phyloP scores from a whole-genome alignment of 2,113 vertebrate species.

The Pseudopipra pipra region DNA sequence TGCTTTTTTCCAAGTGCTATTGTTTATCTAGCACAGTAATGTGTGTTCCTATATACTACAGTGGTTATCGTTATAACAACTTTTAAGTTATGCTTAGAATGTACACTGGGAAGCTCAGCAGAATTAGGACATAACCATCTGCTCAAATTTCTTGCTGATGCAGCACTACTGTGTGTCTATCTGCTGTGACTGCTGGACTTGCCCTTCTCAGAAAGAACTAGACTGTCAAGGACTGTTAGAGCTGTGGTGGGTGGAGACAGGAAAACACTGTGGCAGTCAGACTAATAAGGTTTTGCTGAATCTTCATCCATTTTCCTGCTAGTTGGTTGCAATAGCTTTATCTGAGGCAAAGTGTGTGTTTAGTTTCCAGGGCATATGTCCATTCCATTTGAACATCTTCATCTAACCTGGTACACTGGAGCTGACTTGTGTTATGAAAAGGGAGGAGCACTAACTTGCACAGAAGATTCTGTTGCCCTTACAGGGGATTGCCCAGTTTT shows the following conservation, averaged over 20 bases:
- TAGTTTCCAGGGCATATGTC: background rate
- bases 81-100: background rate
- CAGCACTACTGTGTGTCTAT: background rate
- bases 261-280: background rate
- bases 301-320: conserved; percentile 1
- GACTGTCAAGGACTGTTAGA: background rate
- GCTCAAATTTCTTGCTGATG: background rate
- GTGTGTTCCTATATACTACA: background rate
- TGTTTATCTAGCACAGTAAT: background rate
- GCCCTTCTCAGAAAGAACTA: background rate
- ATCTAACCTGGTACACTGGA: background rate
- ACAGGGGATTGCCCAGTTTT: background rate
- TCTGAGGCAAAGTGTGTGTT: background rate
- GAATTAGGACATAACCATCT: background rate
- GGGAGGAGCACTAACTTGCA: background rate
- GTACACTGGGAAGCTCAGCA: background rate
- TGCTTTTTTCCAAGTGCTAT: background rate
- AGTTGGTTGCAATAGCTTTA: background rate
- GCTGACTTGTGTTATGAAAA: background rate
- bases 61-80: background rate
- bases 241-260: background rate
- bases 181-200: background rate
- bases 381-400: background rate
- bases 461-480: background rate
- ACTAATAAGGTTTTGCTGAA: background rate